Base-by-base conservation (phyloP, 1,140 invertebrate species). In the Zaprionus tsacasi region DNA sequence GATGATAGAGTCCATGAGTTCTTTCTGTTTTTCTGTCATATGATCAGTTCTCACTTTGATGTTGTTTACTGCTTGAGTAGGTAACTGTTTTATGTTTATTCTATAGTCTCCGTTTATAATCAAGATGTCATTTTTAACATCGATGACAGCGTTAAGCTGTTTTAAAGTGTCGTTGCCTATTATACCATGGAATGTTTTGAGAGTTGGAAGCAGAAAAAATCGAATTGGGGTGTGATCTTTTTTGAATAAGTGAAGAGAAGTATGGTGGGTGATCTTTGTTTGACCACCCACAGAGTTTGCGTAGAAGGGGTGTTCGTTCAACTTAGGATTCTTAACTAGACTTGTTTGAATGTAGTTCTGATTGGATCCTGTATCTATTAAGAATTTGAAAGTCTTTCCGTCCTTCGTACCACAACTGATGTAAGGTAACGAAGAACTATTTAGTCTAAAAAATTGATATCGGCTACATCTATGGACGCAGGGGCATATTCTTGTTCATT, bases 281-380 rank as follows among this genome's bases (percentile, higher is more conserved):
- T 56, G 54, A 33, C 54, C 5, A 12, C 54, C 12, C 13, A 56
- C n/a, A n/a, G 54, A 33, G 30, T 56, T 56, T 35, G 54, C 54
- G 13, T 33, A 56, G n/a, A 56, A 56, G 2, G 54, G 13, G 33
- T 56, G 8, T 56, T 56, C 15, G n/a, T 48, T 48, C n/a, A 7
- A 15, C n/a, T 48, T 48, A 17, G 45, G 45, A 4, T 15, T 17
- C n/a, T 6, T 3, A 2, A 50, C 15, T 50, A 50, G 15, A 6
- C 7, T 15, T 3, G 71, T 27, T 35, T 61, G 56, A 6, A 74
- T 43, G 12, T 74, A 68, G 45, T 74, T 74, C 43, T 61, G 58
- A 30, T 61, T 74, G 7, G 71, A 74, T 6, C 71, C 71, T 12
- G 58, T 68, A 43, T 74, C 71, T 50, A 68, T 70, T 25, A 70